Evolutionary conservation across 2,888 invertebrate species (phyloP).

Genomic region (Eugnorisma glareosa): DNA sequence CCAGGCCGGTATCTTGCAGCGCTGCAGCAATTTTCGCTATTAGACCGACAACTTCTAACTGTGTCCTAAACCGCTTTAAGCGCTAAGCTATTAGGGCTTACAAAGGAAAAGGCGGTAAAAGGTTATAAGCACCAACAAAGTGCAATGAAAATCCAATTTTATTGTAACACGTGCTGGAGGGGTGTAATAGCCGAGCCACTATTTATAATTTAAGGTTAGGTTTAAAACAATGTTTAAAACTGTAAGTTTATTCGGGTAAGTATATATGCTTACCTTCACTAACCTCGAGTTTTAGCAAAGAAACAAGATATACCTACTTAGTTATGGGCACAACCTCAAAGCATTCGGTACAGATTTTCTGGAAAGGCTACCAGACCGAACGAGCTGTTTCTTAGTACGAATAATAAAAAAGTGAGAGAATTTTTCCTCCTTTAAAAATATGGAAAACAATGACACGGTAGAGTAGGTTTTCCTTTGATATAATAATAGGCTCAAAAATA

Average conservation of each 20-base stretch:
- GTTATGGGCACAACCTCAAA: neutral
- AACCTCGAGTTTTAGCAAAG: neutral
- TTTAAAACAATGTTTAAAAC: constrained; percentile 25
- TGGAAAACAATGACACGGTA: constrained; percentile 56
- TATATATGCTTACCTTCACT: neutral
- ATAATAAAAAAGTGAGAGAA: neutral
- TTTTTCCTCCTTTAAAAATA: constrained; percentile 28
- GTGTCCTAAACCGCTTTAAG: constrained; percentile 72
- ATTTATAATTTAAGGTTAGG: constrained; percentile 37
- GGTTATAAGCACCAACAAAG: constrained; percentile 68
- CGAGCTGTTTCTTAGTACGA: neutral
- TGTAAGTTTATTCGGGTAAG: constrained; percentile 14
- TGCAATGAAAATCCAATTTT: constrained; percentile 68
- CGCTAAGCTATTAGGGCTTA: constrained; percentile 71
- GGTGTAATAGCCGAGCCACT: constrained; percentile 40
- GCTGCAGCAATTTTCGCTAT: constrained; percentile 78
- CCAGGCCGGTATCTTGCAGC: constrained; percentile 77
- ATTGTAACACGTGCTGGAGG: constrained; percentile 45
- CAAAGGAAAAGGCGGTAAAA: constrained; percentile 68
- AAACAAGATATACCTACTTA: neutral
- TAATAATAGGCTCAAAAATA: constrained; percentile 53
- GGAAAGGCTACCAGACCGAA: neutral
- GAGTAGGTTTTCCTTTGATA: constrained; percentile 46
- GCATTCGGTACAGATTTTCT: neutral
- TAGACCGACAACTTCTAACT: constrained; percentile 60